Evolutionary conservation across 2,797 vertebrate species (phyloP), one percentile per base, ranked within the genome.

Genomic region (Echiichthys vipera): DNA sequence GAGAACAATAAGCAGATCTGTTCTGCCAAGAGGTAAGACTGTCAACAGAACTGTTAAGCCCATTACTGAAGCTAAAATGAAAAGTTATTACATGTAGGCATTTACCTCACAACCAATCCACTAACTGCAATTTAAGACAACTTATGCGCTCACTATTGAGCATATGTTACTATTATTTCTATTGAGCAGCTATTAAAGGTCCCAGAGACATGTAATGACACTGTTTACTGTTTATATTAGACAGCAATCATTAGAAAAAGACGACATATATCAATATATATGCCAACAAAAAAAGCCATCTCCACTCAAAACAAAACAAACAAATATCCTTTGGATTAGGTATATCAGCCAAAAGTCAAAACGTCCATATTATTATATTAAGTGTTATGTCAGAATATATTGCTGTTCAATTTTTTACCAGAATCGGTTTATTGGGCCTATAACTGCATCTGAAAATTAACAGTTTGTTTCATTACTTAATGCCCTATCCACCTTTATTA

Each of bases 101-200:
- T 8, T 53, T 61, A 65, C 25, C 18, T 34, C 2, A 18, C 36
- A 68, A 50, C 30, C 22, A 47, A 25, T 24, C 3, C 32, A 5
- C 14, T 37, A 46, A 29, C 3, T 18, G 17, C 0, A 25, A 50
- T 37, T 42, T 27, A 29, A 74, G 15, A 40, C n/a, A 54, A 20
- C 34, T 55, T 89, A 89, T 49, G 3, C 40, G 66, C 68, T 67
- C 4, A 39, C 24, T 75, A 49, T 71, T 45, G 42, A 32, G 65
- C 25, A 15, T 18, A 46, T 55, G 58, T 56, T 42, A 29, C 46
- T 53, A 51, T 68, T 66, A 32, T 36, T 17, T 10, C 1, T 13
- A 0, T 4, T 69, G 3, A 58, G 49, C 56, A 40, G 18, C 25
- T 45, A 20, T 45, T 65, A 34, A 15, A 53, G 30, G 27, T 51